Base-by-base conservation (phyloP, 2,113 vertebrate genomes). In the Felis chaus region DNA sequence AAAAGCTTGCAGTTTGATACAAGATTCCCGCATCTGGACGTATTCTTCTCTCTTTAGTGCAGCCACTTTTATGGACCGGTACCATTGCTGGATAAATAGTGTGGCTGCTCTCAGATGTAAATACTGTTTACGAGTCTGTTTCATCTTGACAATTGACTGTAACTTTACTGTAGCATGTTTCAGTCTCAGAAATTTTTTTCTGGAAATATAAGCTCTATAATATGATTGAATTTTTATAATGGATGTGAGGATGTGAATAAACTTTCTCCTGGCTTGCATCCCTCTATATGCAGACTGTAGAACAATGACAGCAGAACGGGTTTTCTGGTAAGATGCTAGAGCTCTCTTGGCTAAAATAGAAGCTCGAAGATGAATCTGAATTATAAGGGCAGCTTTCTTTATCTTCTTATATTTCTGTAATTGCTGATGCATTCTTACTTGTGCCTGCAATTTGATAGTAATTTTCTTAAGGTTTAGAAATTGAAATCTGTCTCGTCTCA, bases 141-240 rank as follows among this genome's bases (percentile, higher is more conserved):
- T 98, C 99, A 98, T 99, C 95, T 50, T 99, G 50, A 98, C 95
- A 57, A 98, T 16, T 33, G 99, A 97, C 48, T 99, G 99, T 65
- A 99, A 96, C 96, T 97, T 99, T 74, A 99, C 94, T 2, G 97
- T 25, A 11, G 98, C 96, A 4, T 31, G 50, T 98, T 91, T 99
- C 13, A 99, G 85, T 65, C 8, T 96, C 95, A 97, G 97, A 94
- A 98, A 99, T 45, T 86, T 98, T 96, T 98, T 99, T 48, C 1
- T 85, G 61, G n/a, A 61, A 1, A 95, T 0, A 3, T 98, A 98
- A 97, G 98, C 98, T 93, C 98, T 98, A 25, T 97, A 99, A 78
- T 16, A 79, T n/a, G 98, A 97, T 23, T 99, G 99, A 66, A 99
- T 98, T 98, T 97, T 99, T 93, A 99, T 50, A 50, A 97, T 85